Evolutionary conservation across 1,140 invertebrate genomes (phyloP), one percentile per base, ranked within the genome.

Genomic region (Drosophila triauraria): DNA sequence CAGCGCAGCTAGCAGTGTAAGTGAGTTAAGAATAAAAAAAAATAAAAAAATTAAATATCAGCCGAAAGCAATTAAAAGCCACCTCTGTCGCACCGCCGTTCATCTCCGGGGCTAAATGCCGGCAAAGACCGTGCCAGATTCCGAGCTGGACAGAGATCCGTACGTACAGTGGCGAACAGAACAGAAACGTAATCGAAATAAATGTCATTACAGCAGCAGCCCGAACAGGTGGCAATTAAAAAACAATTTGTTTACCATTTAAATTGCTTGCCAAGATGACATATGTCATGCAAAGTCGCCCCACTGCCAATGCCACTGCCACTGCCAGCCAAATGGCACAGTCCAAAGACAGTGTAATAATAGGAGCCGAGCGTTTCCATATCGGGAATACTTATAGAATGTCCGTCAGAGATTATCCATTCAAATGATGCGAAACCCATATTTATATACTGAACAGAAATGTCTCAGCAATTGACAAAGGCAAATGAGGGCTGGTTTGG

Each of bases 221-320:
- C 62, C 40, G 60, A 85, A 78, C 82, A 85, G 82, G 82, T 85
- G 82, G 82, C 82, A 85, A 85, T 85, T 85, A 85, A 85, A 85
- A 85, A 74, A 81, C 82, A 85, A 86, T 85, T 85, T 85, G 82
- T 85, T 71, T 80, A 86, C 62, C 83, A 85, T 86, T 85, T 85
- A 85, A 85, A 86, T 85, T 67, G 75, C 82, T 86, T 79, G 75
- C 42, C 78, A 53, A 82, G 79, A 86, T 86, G 82, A 85, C 82
- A 85, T 78, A 82, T 85, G 83, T 86, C 82, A 82, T 78, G 82
- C 82, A 82, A 75, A 75, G 77, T 72, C 46, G 20, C 17, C 40
- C 32, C 70, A 59, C 32, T 61, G 71, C 46, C 67, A 59, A 30
- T 30, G 27, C 27, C 70, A 59, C 32, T 61, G 71, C 46, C 67